Evolutionary conservation across 1,140 invertebrate genomes (phyloP), one percentile per base, ranked within the genome.

Genomic region (Battus philenor): DNA sequence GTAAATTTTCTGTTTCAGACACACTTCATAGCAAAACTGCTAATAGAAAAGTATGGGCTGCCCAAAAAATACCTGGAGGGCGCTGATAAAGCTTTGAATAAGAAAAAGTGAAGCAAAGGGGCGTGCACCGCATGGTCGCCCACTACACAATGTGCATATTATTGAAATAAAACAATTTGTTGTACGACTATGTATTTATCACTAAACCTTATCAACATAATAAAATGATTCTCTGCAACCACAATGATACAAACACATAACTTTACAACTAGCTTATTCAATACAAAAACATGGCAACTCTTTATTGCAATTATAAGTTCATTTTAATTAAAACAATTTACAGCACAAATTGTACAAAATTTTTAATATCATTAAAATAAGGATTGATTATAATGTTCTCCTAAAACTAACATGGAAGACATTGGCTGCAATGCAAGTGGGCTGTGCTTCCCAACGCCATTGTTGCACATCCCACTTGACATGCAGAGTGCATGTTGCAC

Each of bases 51-150:
- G 41, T 87, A 86, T 68, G 74, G 74, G 10, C 49, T 87, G 10
- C 86, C 86, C 12, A 87, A 87, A 59, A 86, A 85, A 47, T 86
- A 68, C 53, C 55, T 87, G n/a, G 84, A 86, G 29, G 82, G 86
- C 18, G 86, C 84, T 3, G 86, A 87, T 55, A 86, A 87, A 41
- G 73, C 75, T 11, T 63, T 87, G 16, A 84, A 79, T 41, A 87
- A 86, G 64, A 86, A 86, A 57, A 86, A 86, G 50, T 76, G 54
- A 61, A 39, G 24, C 13, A n/a, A 29, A 17, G 4, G 18, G 49
- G 45, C 49, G 44, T 29, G 29, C 36, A 38, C 26, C 15, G 36
- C 17, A 49, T 43, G 39, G 31, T 18, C 44, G 31, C 20, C 36
- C 17, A 4, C 10, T 12, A 11, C 10, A 30, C 10, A 30, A 30